Conservation (phyloP, 2,113 vertebrate genomes). For the Melierax canorus region DNA sequence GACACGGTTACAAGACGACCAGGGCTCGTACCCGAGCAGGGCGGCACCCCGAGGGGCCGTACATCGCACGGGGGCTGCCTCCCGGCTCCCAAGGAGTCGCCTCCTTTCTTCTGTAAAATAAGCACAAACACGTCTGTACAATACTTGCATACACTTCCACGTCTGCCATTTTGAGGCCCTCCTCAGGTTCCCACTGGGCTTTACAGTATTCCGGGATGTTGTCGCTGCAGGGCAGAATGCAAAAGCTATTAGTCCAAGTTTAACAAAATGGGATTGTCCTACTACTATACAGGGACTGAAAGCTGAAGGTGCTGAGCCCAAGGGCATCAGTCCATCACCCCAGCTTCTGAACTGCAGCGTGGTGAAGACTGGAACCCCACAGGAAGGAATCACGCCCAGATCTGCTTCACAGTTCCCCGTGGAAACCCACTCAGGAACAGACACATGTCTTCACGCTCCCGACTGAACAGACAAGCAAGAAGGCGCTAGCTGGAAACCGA, state of each 20-base stretch:
- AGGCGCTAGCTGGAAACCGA: not conserved
- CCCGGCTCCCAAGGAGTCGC: not conserved
- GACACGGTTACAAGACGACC: fast-evolving
- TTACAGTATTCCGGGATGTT: not conserved
- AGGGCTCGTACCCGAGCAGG: not conserved
- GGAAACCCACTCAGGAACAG: not conserved
- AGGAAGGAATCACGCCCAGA: not conserved
- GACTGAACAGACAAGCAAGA: not conserved
- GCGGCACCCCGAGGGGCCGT: not conserved
- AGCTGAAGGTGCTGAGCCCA: not conserved
- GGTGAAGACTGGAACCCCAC: not conserved
- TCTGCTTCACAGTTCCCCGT: not conserved
- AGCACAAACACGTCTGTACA: not conserved
- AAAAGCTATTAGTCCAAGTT: not conserved
- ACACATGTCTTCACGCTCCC: not conserved
- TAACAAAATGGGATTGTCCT: not conserved
- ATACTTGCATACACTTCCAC: not conserved
- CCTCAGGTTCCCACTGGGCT: not conserved
- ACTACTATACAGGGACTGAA: not conserved
- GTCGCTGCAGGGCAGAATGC: not conserved
- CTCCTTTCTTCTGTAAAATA: not conserved
- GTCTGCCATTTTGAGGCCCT: not conserved
- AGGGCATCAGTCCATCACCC: not conserved
- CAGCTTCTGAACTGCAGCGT: not conserved
- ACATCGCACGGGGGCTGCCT: fast-evolving